Evolutionary conservation across 2,113 vertebrate genomes (phyloP).

Genomic region (Aythya baeri): DNA sequence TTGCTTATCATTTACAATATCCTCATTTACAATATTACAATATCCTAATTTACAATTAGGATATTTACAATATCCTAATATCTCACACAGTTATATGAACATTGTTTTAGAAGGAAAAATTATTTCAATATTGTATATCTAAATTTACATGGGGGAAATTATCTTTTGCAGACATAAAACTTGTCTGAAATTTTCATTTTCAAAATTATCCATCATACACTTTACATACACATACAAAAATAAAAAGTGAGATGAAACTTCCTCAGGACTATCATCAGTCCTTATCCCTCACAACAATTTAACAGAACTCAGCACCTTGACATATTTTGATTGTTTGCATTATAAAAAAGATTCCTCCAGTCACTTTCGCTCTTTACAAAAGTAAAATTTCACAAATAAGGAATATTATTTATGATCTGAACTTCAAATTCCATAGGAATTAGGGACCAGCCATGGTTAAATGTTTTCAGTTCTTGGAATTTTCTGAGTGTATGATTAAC

Average conservation of each 20-base stretch:
- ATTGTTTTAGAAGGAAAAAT: not conserved
- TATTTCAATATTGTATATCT: not conserved
- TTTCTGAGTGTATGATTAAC: not conserved
- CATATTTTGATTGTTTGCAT: not conserved
- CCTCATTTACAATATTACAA: too few relatives aligned
- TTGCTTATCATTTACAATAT: not conserved
- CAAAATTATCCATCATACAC: not conserved
- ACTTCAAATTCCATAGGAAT: not conserved
- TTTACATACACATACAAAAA: not conserved
- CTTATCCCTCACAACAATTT: not conserved
- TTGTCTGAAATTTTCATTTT: not conserved
- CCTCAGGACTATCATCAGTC: not conserved
- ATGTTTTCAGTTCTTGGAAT: not conserved
- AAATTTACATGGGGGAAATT: not conserved
- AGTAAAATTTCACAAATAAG: not conserved
- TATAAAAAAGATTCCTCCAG: not conserved
- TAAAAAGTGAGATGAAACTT: not conserved
- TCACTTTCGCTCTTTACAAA: not conserved
- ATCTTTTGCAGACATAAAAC: not conserved
- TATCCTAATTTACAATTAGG: too few relatives aligned
- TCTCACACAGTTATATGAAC: not conserved
- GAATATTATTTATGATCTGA: not conserved
- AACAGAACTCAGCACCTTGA: not conserved
- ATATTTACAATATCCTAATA: not conserved
- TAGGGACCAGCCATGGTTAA: not conserved